phyloP scores from a whole-genome alignment of 2,888 invertebrate genomes.

The Drosophila conformis region DNA sequence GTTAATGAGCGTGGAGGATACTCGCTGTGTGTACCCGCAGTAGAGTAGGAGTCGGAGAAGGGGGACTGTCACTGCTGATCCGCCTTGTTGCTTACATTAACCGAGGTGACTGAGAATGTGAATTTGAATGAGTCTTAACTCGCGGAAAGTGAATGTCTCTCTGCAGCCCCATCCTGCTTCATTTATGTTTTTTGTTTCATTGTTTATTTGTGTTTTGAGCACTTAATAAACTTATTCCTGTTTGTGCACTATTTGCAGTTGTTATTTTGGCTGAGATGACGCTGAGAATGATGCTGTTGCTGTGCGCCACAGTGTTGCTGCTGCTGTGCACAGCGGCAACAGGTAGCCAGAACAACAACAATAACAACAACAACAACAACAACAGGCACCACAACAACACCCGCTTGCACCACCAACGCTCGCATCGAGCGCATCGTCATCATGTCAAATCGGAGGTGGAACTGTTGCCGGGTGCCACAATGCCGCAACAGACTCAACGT shows the following conservation, averaged over 20 bases:
- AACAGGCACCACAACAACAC: conserved; percentile 25
- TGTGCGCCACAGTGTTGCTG: conserved; percentile 50
- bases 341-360: conserved; percentile 46
- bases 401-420: conserved; percentile 50
- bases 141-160: conserved; percentile 27
- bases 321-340: conserved; percentile 43
- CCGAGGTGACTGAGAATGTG: conserved; percentile 68
- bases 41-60: not conserved
- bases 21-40: not conserved
- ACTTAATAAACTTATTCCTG: conserved; percentile 64
- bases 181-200: not conserved
- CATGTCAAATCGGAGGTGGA: conserved; percentile 72
- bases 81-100: conserved; percentile 75
- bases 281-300: conserved; percentile 39
- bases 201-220: conserved; percentile 25
- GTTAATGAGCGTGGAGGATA: conserved; percentile 60
- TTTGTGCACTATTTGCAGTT: conserved; percentile 42
- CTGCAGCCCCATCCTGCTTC: not conserved
- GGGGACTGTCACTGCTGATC: conserved; percentile 54
- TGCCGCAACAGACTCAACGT: conserved; percentile 31
- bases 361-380: conserved; percentile 30
- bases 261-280: conserved; percentile 21
- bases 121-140: conserved; percentile 61
- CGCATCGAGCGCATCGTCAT: conserved; percentile 62
- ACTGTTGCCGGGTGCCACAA: conserved; percentile 60